phyloP scores from a whole-genome alignment of 2,888 invertebrate species.

The Phytoseiulus persimilis region DNA sequence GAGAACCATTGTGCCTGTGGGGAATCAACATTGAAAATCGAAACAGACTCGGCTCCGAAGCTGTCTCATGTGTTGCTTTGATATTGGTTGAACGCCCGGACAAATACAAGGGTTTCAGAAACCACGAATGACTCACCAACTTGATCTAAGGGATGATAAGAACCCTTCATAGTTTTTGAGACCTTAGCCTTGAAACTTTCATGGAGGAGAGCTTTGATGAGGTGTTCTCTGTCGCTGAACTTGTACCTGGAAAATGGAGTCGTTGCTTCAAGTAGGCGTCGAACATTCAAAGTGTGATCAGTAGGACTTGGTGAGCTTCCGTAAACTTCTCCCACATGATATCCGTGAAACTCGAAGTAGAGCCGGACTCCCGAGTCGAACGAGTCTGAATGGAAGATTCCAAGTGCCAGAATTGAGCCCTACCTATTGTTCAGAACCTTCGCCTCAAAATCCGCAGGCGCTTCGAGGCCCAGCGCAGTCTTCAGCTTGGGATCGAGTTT shows the following conservation, averaged over 20 bases:
- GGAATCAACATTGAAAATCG: no score
- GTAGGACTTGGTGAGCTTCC: no score
- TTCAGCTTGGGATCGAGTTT: not conserved
- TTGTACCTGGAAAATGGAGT: not conserved
- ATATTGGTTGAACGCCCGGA: not conserved
- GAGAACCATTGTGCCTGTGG: slow-evolving; percentile 7
- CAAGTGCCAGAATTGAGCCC: not conserved
- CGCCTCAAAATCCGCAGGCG: not conserved
- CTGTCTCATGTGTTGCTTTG: not conserved
- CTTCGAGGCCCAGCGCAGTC: not conserved
- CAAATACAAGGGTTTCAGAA: not conserved
- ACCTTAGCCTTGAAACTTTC: not conserved
- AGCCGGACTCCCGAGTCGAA: no score
- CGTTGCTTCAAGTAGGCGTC: not conserved
- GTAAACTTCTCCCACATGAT: no score
- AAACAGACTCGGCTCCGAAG: no score
- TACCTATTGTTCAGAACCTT: not conserved
- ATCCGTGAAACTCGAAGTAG: no score
- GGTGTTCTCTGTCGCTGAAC: not conserved
- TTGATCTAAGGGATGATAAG: not conserved
- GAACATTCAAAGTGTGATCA: not conserved
- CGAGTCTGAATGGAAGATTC: not conserved
- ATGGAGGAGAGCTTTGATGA: slow-evolving; percentile 30
- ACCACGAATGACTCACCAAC: not conserved
- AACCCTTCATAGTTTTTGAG: not conserved